A percentile compares a stretch with the other conserved stretches of the same genome.
phyloP scores from a whole-genome alignment of 2,888 invertebrate genomes.

The Leptopterna dolabrata region DNA sequence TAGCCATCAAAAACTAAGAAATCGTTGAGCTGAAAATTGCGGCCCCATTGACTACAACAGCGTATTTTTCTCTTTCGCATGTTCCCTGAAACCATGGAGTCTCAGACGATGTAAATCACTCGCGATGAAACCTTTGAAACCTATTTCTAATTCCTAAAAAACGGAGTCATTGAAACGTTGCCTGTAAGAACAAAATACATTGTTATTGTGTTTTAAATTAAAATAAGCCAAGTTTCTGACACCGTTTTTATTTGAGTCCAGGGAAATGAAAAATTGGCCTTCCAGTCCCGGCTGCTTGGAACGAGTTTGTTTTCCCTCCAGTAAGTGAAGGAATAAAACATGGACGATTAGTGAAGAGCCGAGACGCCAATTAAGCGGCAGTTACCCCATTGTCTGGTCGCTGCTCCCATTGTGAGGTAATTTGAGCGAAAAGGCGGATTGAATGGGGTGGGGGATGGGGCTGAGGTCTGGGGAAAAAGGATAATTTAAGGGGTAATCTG shows the following conservation, averaged over 20 bases:
- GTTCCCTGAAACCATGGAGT: no score
- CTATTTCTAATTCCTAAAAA: no score
- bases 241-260: neutral
- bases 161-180: no score
- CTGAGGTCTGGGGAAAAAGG: neutral
- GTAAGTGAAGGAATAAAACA: neutral
- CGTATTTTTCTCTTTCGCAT: no score
- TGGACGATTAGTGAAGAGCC: neutral
- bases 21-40: no score
- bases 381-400: neutral
- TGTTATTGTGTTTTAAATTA: no score
- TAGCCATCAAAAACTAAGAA: no score
- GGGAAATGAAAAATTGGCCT: neutral
- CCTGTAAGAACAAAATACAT: no score
- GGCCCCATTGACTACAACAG: no score
- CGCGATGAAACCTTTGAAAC: no score
- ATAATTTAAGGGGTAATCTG: neutral
- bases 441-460: neutral
- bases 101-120: no score
- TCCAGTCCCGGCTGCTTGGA: neutral
- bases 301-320: neutral
- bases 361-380: neutral
- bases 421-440: neutral
- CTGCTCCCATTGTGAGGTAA: neutral
- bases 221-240: no score